Base-by-base conservation (phyloP, 2,113 vertebrate genomes). In the Poecilia latipinna region DNA sequence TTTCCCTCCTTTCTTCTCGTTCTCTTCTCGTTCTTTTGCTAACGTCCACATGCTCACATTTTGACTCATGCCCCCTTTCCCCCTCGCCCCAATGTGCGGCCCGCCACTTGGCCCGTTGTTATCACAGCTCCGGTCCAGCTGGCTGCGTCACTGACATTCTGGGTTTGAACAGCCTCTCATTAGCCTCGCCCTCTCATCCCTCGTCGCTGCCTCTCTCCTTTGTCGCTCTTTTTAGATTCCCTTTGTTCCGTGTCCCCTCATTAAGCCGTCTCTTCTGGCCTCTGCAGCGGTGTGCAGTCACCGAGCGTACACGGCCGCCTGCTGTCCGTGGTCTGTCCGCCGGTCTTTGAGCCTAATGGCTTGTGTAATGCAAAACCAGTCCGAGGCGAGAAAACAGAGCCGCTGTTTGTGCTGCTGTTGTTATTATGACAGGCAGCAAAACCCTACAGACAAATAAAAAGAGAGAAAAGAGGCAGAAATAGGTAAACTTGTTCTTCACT, bases 111-210 rank as follows among this genome's bases (percentile, higher is more conserved):
- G 29, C 29, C 29, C 29, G 29, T 29, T 29, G 29, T 29, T 29
- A 79, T 82, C 72, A 74, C 75, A 79, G 72, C 64, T 77, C 61
- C 32, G 69, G 64, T 77, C 61, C 74, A 62, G 78, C 78, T 71
- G 65, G 78, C 78, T 71, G 74, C 80, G 78, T 76, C 75, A 78
- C 68, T 73, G 74, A 72, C 86, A 85, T 79, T 64, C 80, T 71
- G 72, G 69, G 48, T 75, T 70, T 67, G 39, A 74, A 61, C 61
- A 80, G 76, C 73, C 62, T 82, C 70, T 88, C 74, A 82, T 80
- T 82, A 80, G 39, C 74, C 63, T 17, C 42, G 29, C 65, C 68
- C 29, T 32, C 28, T 28, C 76, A 66, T 19, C 57, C 57, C 60
- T 32, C 17, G 24, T 51, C 61, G 22, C 48, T 68, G 57, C 54